A percentile compares a stretch with the other conserved stretches of the same genome.
phyloP scores from a whole-genome alignment of 2,113 vertebrate species.

The Saimiri boliviensis region DNA sequence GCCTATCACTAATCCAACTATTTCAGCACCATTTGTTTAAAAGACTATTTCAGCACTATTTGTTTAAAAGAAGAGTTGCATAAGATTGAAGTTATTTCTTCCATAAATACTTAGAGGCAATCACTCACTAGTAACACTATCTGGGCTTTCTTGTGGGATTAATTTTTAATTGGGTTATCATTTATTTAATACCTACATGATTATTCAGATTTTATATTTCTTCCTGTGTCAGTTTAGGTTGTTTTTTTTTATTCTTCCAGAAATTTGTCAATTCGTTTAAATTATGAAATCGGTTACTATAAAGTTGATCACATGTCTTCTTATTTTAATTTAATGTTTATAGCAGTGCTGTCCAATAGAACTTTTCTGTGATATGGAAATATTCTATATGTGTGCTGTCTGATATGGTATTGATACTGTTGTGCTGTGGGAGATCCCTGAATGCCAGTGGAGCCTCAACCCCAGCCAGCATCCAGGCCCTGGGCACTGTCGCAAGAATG shows the following conservation, averaged over 20 bases:
- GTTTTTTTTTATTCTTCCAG: neutral
- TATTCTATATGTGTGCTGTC: neutral
- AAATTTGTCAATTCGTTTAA: neutral
- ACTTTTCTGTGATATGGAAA: neutral
- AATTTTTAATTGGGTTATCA: neutral
- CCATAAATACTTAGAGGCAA: neutral
- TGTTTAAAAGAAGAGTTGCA: neutral
- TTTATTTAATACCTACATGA: neutral
- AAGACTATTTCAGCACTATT: neutral
- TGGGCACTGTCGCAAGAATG: too few species aligned
- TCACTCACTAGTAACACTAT: neutral
- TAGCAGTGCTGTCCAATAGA: neutral
- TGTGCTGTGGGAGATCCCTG: too few species aligned
- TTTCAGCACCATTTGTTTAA: neutral
- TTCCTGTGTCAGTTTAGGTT: neutral
- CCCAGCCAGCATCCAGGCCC: too few species aligned
- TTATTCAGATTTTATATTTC: neutral
- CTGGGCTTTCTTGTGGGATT: neutral
- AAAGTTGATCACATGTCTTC: neutral
- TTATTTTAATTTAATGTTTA: neutral
- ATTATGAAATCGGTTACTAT: neutral
- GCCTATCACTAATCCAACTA: neutral
- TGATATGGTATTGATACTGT: neutral
- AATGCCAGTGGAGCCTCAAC: too few species aligned
- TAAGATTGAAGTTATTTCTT: neutral